Percentiles rank a stretch among this genome's conserved stretches.
Conservation (phyloP, 2,797 vertebrate genomes). For the Neostethus bicornis region DNA sequence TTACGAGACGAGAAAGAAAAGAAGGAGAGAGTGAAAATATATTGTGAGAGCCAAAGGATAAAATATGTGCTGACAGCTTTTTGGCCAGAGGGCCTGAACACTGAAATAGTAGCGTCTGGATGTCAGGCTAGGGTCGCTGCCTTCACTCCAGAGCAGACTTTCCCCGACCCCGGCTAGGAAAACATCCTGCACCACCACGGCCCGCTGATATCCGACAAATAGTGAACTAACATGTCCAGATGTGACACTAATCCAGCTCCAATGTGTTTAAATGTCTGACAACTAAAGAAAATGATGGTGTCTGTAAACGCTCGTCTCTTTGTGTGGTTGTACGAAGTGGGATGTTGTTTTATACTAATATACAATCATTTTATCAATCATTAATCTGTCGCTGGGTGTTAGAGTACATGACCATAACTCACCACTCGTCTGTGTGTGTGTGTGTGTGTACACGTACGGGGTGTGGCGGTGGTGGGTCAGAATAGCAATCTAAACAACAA, state of each 20-base stretch:
- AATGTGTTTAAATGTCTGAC: conserved; percentile 1
- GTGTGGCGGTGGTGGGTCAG: conserved; percentile 6
- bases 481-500: conserved; percentile 46
- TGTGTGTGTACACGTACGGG: conserved; percentile 1
- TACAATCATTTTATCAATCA: conserved; percentile 1
- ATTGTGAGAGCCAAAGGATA: conserved; percentile 62
- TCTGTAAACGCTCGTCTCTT: conserved; percentile 1
- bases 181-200: conserved; percentile 54
- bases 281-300: not conserved
- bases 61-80: conserved; percentile 78
- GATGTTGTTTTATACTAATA: not conserved
- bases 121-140: conserved; percentile 66
- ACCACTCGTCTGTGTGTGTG: conserved; percentile 31
- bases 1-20: conserved; percentile 38
- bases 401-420: conserved; percentile 53
- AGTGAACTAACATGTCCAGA: conserved; percentile 32
- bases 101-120: conserved; percentile 75
- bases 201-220: conserved; percentile 49
- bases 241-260: conserved; percentile 32
- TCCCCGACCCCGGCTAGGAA: conserved; percentile 49
- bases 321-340: not conserved
- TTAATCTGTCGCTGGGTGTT: conserved; percentile 1
- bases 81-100: conserved; percentile 64
- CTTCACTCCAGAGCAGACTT: conserved; percentile 65
- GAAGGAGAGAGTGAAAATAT: conserved; percentile 49